Evolutionary conservation across 2,888 invertebrate species (phyloP).

Genomic region (Lepeophtheirus nordmannii): DNA sequence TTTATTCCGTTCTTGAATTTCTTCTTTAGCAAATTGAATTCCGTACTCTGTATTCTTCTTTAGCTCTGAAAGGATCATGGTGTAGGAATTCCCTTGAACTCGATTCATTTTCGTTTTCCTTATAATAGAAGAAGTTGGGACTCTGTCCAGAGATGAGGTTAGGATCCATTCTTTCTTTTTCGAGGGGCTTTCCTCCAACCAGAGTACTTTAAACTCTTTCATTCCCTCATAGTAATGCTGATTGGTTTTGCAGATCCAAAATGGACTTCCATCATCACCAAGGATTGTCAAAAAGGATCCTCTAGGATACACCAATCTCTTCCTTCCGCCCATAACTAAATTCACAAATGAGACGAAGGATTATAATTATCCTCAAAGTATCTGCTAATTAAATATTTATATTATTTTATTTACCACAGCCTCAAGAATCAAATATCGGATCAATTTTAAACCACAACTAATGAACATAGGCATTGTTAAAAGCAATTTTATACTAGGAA

Average conservation of each 20-base stretch:
- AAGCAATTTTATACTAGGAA: too few relatives aligned
- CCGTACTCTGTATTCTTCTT: neutral
- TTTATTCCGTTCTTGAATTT: too few relatives aligned
- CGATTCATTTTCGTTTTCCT: neutral
- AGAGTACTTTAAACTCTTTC: neutral
- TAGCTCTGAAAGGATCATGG: neutral
- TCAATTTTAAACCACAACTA: too few relatives aligned
- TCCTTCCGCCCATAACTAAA: neutral
- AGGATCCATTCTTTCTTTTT: neutral
- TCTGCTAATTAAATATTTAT: too few relatives aligned
- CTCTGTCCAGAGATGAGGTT: neutral
- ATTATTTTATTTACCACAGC: too few relatives aligned
- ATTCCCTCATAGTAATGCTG: conserved; percentile 3
- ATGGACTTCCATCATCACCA: neutral
- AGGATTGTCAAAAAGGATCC: neutral
- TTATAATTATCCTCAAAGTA: too few relatives aligned
- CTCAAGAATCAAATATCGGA: too few relatives aligned
- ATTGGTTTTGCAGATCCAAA: conserved; percentile 7
- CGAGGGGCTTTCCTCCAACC: neutral
- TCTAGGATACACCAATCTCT: neutral
- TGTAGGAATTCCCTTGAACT: neutral
- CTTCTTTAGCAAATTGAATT: too few relatives aligned
- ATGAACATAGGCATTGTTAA: too few relatives aligned
- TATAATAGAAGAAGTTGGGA: neutral
- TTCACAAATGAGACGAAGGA: too few relatives aligned